These are phyloP conservation scores for Lepidocyrtinus sp. DNA, from an alignment of 2,888 invertebrate species.

Conservation along the genomic window DNA sequence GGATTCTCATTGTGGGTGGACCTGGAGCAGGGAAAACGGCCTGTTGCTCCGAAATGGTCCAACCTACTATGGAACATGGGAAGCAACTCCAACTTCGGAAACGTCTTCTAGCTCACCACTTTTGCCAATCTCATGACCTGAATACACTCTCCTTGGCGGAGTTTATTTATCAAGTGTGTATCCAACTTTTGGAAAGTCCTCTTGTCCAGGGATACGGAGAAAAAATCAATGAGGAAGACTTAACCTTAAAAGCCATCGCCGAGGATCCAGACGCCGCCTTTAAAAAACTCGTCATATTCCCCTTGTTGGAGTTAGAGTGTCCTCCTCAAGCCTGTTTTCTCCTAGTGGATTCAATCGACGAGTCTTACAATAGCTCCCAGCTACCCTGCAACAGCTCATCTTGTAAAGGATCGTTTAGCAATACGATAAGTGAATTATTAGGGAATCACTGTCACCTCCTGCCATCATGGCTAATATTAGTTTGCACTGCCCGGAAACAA, in stretches of 20 bases:
- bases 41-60: slow-evolving; percentile 84
- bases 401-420: slow-evolving; percentile 72
- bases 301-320: slow-evolving; percentile 87
- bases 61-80: slow-evolving; percentile 75
- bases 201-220: slow-evolving; percentile 79
- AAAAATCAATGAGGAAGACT: slow-evolving; percentile 82
- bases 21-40: slow-evolving; percentile 89
- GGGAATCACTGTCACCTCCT: slow-evolving; percentile 92
- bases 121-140: slow-evolving; percentile 85
- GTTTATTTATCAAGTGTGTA: slow-evolving; percentile 87
- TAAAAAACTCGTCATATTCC: slow-evolving; percentile 89
- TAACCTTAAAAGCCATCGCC: slow-evolving; percentile 80
- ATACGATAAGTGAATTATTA: slow-evolving; percentile 86
- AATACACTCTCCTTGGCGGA: slow-evolving; percentile 88
- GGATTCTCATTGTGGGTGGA: slow-evolving; percentile 92
- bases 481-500: slow-evolving; percentile 76
- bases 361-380: slow-evolving; percentile 72
- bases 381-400: slow-evolving; percentile 57
- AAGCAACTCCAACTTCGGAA: slow-evolving; percentile 84
- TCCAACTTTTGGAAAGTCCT: slow-evolving; percentile 80
- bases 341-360: slow-evolving; percentile 94
- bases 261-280: slow-evolving; percentile 93
- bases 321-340: slow-evolving; percentile 86
- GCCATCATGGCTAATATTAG: slow-evolving; percentile 84
- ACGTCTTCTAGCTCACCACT: slow-evolving; percentile 88